Percentiles rank a stretch among this genome's conserved stretches.
These are phyloP conservation scores for Margaritifera margaritifera DNA, from an alignment of 2,888 invertebrate species.

Conservation along the genomic window DNA sequence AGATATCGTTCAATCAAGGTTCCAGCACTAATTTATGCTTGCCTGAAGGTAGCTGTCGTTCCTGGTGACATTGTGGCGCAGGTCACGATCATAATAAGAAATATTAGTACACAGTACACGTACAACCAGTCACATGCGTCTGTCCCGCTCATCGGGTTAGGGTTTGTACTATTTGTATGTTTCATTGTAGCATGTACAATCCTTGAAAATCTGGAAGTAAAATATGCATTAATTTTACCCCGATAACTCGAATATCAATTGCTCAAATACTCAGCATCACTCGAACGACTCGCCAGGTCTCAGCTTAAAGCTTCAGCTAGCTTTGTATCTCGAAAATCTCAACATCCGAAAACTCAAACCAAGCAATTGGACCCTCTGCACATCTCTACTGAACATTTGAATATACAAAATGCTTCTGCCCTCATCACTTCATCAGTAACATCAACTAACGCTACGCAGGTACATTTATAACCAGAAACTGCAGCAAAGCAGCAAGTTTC, in stretches of 20 bases:
- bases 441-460: no score
- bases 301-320: not conserved
- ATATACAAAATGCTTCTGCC: no score
- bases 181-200: no score
- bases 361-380: no score
- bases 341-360: no score
- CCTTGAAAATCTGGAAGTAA: not conserved
- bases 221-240: not conserved
- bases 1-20: no score
- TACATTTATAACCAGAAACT: no score
- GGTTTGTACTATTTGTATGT: not conserved
- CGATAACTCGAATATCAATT: not conserved
- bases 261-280: not conserved
- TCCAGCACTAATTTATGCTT: not conserved
- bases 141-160: slow-evolving; percentile 21
- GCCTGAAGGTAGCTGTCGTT: slow-evolving; percentile 43
- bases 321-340: no score
- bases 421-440: no score
- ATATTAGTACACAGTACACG: slow-evolving; percentile 38
- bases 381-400: no score
- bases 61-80: slow-evolving; percentile 48
- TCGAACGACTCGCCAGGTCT: no score
- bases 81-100: slow-evolving; percentile 44
- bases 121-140: slow-evolving; percentile 41
- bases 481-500: no score